A percentile compares a stretch with the other conserved stretches of the same genome.
These are phyloP conservation scores for Aphelinus certus DNA, from an alignment of 1,140 invertebrate species.

Conservation along the genomic window DNA sequence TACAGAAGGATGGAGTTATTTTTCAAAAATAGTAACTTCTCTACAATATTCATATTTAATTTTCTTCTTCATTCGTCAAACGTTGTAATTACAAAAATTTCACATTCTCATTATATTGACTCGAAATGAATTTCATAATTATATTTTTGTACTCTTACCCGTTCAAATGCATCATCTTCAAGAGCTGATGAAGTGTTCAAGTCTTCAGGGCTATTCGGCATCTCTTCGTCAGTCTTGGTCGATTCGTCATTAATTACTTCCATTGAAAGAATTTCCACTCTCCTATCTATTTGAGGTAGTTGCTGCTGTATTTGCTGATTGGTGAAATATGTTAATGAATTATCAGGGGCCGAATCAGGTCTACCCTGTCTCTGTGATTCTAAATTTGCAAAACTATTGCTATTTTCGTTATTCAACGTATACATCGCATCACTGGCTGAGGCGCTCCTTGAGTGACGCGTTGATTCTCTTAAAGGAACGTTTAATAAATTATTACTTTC, in stretches of 20 bases:
- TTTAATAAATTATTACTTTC: slow-evolving; percentile 34
- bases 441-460: slow-evolving; percentile 47
- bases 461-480: slow-evolving; percentile 35
- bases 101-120: too few relatives aligned
- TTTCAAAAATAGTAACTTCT: too few relatives aligned
- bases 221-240: neutral
- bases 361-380: slow-evolving; percentile 32
- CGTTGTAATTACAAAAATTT: too few relatives aligned
- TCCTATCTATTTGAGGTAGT: slow-evolving; percentile 12
- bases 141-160: neutral
- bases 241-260: neutral
- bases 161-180: slow-evolving; percentile 22
- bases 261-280: slow-evolving; percentile 25
- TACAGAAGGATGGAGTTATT: too few relatives aligned
- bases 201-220: neutral
- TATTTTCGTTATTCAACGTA: neutral
- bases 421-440: slow-evolving; percentile 50
- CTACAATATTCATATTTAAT: too few relatives aligned
- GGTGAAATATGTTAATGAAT: slow-evolving; percentile 37
- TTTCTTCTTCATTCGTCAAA: too few relatives aligned
- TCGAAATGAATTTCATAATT: neutral
- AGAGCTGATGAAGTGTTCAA: neutral
- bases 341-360: slow-evolving; percentile 51
- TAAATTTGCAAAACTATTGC: slow-evolving; percentile 26
- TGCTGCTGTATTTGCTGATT: slow-evolving; percentile 13